Conservation (phyloP, 2,888 invertebrate species). For the Cheilosia pagana region DNA sequence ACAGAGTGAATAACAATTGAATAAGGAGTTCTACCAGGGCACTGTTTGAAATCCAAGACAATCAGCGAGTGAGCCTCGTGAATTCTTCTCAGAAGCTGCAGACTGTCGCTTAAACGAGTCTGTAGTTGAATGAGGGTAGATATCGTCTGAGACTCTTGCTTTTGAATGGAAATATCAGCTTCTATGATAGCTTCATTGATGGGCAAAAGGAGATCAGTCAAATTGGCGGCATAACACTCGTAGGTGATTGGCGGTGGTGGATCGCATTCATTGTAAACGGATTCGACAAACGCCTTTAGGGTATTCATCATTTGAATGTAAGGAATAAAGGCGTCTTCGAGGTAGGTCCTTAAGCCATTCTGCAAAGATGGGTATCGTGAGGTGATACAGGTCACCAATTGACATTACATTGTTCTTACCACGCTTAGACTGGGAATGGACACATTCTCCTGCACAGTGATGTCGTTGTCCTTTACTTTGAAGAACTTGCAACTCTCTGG, state of each 20-base stretch:
- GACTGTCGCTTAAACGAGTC: conserved; percentile 79
- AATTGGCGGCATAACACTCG: conserved; percentile 83
- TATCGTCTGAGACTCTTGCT: conserved; percentile 81
- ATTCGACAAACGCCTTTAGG: conserved; percentile 81
- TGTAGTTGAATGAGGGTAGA: conserved; percentile 83
- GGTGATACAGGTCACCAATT: not conserved
- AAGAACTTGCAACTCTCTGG: conserved; percentile 81
- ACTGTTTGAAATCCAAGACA: conserved; percentile 80
- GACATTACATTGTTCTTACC: conserved; percentile 76
- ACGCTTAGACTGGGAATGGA: conserved; percentile 80
- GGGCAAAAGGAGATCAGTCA: conserved; percentile 82
- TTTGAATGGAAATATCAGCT: conserved; percentile 82
- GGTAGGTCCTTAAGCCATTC: conserved; percentile 77
- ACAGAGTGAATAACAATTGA: not conserved
- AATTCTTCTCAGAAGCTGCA: conserved; percentile 81
- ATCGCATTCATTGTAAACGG: conserved; percentile 78
- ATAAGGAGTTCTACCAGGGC: conserved; percentile 79
- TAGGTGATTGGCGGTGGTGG: conserved; percentile 83
- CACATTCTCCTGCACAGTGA: conserved; percentile 78
- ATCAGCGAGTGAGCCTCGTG: conserved; percentile 82
- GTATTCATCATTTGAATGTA: conserved; percentile 79
- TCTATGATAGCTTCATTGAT: conserved; percentile 81
- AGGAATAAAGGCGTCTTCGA: conserved; percentile 79
- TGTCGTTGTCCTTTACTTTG: conserved; percentile 69
- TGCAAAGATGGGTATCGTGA: conserved; percentile 54